Evolutionary conservation across 2,113 vertebrate genomes (phyloP), one percentile per base, ranked within the genome.

Genomic region (Ursus arctos): DNA sequence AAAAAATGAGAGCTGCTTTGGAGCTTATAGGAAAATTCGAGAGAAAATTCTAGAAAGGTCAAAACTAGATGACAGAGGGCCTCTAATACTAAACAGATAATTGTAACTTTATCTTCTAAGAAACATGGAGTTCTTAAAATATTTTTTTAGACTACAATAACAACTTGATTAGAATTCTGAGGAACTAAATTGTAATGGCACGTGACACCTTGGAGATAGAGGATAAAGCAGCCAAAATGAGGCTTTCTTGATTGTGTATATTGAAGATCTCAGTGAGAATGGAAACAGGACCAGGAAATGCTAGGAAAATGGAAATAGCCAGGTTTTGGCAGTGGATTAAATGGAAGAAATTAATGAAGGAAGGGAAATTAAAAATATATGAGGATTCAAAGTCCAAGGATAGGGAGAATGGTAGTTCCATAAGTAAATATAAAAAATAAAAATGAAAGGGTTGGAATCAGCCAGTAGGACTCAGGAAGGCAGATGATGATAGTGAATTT

Each of bases 21-120:
- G 36, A 84, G 47, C 43, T 92, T 97, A 59, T 1, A 90, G 43
- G 43, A 71, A 83, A 96, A 77, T 82, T 10, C 77, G 9, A 91
- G 11, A 94, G 40, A 84, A 92, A 88, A 81, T 51, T 36, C 63
- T 76, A 59, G 43, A 96, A 94, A 65, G n/a, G 43, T 47, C 51
- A 93, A 94, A 96, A 55, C 13, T 63, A 71, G 59, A 77, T 47
- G 83, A 55, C 4, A 65, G 31, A 80, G 36, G 79, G 2, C 24
- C 57, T 76, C 22, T 2, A 87, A 47, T 59, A 81, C 47, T 84
- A 87, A 96, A 14, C 26, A 80, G 85, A 47, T 31, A 76, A 85
- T 47, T 28, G 63, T 53, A 81, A 81, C 53, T 84, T 87, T 40
- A 57, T 88, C 18, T 97, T 95, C 16, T 69, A 57, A 86, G 86